Evolutionary conservation across 2,888 invertebrate species (phyloP), one percentile per base, ranked within the genome.

Genomic region (Zootermopsis nevadensis): DNA sequence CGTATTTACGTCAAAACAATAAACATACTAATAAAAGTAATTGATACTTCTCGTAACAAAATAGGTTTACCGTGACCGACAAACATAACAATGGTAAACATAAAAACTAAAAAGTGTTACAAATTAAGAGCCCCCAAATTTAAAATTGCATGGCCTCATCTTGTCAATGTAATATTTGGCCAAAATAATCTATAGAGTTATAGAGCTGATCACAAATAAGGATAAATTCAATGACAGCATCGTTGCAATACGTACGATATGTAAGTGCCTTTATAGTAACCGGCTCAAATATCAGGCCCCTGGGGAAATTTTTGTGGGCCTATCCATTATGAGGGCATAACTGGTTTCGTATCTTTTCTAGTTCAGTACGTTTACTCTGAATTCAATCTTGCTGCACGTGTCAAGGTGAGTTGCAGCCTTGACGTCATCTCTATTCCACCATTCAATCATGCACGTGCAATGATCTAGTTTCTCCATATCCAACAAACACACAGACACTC

Each of bases 321-420:
- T n/a, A 15, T 27, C 60, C n/a, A n/a, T 15, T 15, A 48, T 15
- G 48, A 48, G n/a, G 48, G 69, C 69, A 31, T 27, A 7, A 19
- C 1, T n/a, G 31, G 42, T 74, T 27, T 38, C 24, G n/a, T 60
- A n/a, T 60, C 60, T 60, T 27, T 15, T 27, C n/a, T 27, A n/a
- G 27, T 60, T 60, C 60, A 2, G 60, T 27, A n/a, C n/a, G n/a
- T n/a, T n/a, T n/a, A n/a, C 27, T n/a, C 60, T 10, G n/a, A 60
- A 60, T 27, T 60, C 60, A 48, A 19, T 48, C 48, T 22, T 35
- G 69, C 27, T 30, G 60, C 69, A 42, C 38, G 74, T 74, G 74
- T 74, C 74, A 74, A 74, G 38, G 74, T 74, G 74, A 74, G 74
- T 42, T 38, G n/a, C 8, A 74, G 38, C 22, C 24, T 38, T 74